phyloP scores from a whole-genome alignment of 2,888 invertebrate genomes.

The Heliconius charithonia region DNA sequence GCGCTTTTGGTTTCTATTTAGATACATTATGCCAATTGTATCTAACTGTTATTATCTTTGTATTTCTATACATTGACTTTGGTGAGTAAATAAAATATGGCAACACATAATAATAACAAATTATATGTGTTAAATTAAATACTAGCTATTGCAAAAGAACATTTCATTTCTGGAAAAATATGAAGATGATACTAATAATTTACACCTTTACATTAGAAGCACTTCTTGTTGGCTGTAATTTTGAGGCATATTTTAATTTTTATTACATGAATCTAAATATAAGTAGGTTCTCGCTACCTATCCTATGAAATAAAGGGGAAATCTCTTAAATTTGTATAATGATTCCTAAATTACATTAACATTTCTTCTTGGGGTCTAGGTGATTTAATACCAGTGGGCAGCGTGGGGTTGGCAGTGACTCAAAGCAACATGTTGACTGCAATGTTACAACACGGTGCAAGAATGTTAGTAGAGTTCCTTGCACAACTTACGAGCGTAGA shows the following conservation, averaged over 20 bases:
- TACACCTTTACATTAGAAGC: neutral
- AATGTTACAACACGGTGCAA: slow-evolving; percentile 90
- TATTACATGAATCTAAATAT: neutral
- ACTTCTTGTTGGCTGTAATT: neutral
- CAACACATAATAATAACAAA: neutral
- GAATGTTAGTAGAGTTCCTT: slow-evolving; percentile 92
- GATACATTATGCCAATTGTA: slow-evolving; percentile 86
- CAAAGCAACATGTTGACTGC: slow-evolving; percentile 85
- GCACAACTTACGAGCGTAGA: slow-evolving; percentile 93
- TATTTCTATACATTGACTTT: slow-evolving; percentile 83
- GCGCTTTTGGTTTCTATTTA: slow-evolving; percentile 86
- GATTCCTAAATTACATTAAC: slow-evolving; percentile 6
- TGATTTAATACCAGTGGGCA: slow-evolving; percentile 76
- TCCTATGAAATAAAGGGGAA: neutral
- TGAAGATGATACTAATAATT: neutral
- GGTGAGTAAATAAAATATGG: slow-evolving; percentile 56
- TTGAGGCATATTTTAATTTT: neutral
- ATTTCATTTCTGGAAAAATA: neutral
- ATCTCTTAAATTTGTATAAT: too few relatives aligned
- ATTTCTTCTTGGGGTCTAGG: slow-evolving; percentile 53
- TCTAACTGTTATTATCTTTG: slow-evolving; percentile 85
- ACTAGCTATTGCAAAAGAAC: neutral
- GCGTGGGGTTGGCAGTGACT: slow-evolving; percentile 87
- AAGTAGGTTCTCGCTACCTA: neutral
- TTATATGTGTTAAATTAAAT: neutral